These are phyloP conservation scores for Ceratosolen solmsi DNA, from an alignment of 1,140 invertebrate species.

Conservation along the genomic window DNA sequence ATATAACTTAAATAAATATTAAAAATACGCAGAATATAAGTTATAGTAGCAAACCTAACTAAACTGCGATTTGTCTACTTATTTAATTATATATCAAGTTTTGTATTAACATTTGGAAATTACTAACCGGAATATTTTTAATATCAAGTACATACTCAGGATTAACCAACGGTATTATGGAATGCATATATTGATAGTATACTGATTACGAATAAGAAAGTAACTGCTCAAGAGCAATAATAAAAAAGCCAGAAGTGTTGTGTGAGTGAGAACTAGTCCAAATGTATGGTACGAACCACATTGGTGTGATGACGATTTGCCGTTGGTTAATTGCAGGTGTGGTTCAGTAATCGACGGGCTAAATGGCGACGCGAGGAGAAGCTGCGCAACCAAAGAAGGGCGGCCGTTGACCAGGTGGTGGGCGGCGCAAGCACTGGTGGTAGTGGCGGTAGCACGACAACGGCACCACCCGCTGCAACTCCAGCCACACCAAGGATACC, in stretches of 20 bases:
- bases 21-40: no score
- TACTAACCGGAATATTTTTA: no score
- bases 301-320: conserved; percentile 8
- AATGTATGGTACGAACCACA: background rate
- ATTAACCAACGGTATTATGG: no score
- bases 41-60: no score
- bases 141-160: no score
- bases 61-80: no score
- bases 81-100: no score
- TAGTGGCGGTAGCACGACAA: conserved; percentile 70
- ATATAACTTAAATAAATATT: no score
- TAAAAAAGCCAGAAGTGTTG: background rate
- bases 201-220: background rate
- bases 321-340: conserved; percentile 81
- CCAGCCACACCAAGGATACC: conserved; percentile 80
- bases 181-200: no score
- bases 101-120: no score
- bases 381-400: conserved; percentile 89
- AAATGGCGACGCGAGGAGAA: conserved; percentile 99
- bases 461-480: conserved; percentile 77
- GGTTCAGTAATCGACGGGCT: conserved; percentile 98
- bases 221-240: background rate
- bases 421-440: conserved; percentile 70
- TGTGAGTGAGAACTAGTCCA: background rate
- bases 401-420: conserved; percentile 75